These are phyloP conservation scores for Scarus forsteni DNA, from an alignment of 2,797 vertebrate genomes.

Conservation along the genomic window DNA sequence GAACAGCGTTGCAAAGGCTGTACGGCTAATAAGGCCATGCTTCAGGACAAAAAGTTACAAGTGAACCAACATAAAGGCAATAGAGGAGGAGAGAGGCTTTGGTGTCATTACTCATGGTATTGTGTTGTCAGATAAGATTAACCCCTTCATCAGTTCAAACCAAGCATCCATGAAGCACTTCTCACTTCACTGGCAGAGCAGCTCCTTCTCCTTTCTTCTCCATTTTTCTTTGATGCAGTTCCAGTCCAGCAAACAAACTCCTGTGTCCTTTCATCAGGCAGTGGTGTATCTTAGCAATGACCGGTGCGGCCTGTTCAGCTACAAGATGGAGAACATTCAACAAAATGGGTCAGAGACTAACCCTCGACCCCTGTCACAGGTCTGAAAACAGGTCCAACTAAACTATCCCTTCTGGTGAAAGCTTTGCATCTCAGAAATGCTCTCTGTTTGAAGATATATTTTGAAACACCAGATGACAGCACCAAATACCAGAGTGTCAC, in stretches of 20 bases:
- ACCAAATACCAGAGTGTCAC: background rate
- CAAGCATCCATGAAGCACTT: conserved; percentile 46
- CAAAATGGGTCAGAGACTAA: conserved; percentile 26
- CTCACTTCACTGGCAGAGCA: conserved; percentile 56
- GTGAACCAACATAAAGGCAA: conserved; percentile 22
- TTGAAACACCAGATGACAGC: background rate
- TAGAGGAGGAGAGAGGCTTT: conserved; percentile 30
- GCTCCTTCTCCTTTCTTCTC: conserved; percentile 55
- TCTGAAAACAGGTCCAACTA: conserved; percentile 1
- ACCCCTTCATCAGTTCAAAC: conserved; percentile 71
- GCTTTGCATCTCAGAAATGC: conserved; percentile 1
- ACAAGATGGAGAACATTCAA: conserved; percentile 26
- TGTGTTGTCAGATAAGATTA: conserved; percentile 68
- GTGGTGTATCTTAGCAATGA: conserved; percentile 46
- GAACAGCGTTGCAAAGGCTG: conserved; percentile 27
- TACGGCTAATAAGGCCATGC: conserved; percentile 50
- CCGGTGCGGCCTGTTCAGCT: conserved; percentile 22
- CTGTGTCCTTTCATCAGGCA: conserved; percentile 61
- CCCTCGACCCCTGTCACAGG: conserved; percentile 7
- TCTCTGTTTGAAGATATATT: background rate
- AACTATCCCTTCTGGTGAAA: background rate
- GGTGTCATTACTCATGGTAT: conserved; percentile 70
- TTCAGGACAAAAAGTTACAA: conserved; percentile 31
- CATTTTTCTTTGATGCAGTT: conserved; percentile 67
- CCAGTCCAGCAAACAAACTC: conserved; percentile 62